Base-by-base conservation (phyloP, 30 jellyfish, hydroid and myxozoan species). In the Pelagia noctiluca region DNA sequence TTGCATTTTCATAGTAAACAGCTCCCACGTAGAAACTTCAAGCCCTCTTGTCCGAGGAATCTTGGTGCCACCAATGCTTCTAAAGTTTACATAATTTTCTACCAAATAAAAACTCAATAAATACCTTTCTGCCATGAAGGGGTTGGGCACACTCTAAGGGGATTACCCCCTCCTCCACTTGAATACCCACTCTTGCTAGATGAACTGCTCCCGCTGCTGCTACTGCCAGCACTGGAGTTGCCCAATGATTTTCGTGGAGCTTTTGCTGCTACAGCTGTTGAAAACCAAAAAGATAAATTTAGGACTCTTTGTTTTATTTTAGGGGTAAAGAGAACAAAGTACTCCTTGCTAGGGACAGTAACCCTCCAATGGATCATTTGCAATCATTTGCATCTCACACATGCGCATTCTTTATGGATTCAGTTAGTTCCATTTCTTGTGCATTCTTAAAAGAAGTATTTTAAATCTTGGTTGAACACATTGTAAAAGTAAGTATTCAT, bases 51-150 rank as follows among this genome's bases (percentile, higher is more conserved):
- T 16, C 8, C 16, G 57, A 42, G 16, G 16, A 8, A 5, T 42
- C 26, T 3, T 3, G 26, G 2, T 52, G 12, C 68, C 26, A 8
- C 12, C 12, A 19, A 52, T 52, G 68, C 68, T 2, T 3, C 21
- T 42, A n/a, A n/a, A 8, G 8, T 42, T 42, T 42, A 16, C 16
- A 16, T 16, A 42, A 42, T 42, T 16, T 5, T 42, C 57, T 42
- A 42, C 16, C 8, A 16, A 8, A 19, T 30, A 42, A 42, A 42
- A 16, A 8, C 16, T 8, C 57, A 42, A 8, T 42, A 29, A 33
- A 13, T 23, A 80, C 90, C 90, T 31, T 80, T 80, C 50, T 80
- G 90, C 90, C 90, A 80, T 16, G 90, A 37, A 1, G 90, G 90
- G 1, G 71, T 68, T 53, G 71, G 83, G 53, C 90, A 65, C 1